Base-by-base conservation (phyloP, 2,888 invertebrate genomes). In the Gryllus longicercus region DNA sequence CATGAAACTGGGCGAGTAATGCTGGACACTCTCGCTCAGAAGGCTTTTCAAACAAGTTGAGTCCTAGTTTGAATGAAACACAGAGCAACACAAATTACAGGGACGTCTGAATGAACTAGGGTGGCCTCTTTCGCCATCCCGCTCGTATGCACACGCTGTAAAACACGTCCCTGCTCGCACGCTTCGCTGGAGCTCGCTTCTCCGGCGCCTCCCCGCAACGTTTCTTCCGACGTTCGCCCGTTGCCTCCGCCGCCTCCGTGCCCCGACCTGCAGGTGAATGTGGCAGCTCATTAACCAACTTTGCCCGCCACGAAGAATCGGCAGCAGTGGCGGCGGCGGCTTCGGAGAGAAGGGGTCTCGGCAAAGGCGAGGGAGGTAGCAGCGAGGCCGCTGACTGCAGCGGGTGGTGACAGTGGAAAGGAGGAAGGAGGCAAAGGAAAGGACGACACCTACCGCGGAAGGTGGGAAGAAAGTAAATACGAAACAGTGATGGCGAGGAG, bases 241-340 rank as follows among this genome's bases (percentile, higher is more conserved):
- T n/a, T 63, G n/a, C 63, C 63, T 63, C 63, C 63, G 18, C 63
- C 63, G 18, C 14, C 63, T 63, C 63, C 63, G 63, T 16, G 5
- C 8, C 63, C 10, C 63, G 63, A 63, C 63, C 23, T 80, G 76
- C 82, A 82, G 82, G 79, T 82, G 82, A 81, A 78, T 8, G 74
- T 82, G 82, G 82, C 82, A 82, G 82, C 81, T 82, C 82, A 82
- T 82, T 82, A 82, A 81, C 78, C 81, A 81, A 81, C 81, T 82
- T 82, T 80, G 79, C 80, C 82, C 80, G 82, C 74, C 75, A 78
- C 78, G 76, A 50, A 63, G 74, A 50, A 63, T 63, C 63, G 63
- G 63, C n/a, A 63, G n/a, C 63, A 5, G n/a, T 14, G 63, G 63
- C 63, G 63, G n/a, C 8, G 63, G 14, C 14, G 63, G 63, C 63